Conservation (phyloP, 2,113 vertebrate genomes). For the Anoplopoma fimbria region DNA sequence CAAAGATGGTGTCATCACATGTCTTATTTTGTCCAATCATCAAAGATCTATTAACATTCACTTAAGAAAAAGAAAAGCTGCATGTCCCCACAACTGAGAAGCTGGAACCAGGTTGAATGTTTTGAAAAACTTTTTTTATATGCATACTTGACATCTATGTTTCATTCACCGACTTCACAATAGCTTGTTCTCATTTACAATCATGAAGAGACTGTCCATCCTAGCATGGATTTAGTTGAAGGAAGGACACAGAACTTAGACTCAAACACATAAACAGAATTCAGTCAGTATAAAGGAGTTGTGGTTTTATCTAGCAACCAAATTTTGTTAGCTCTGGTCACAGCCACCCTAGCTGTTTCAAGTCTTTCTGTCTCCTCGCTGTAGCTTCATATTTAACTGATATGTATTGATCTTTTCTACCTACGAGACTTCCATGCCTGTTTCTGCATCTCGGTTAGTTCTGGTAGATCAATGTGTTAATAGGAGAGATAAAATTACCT, state of each 20-base stretch:
- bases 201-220: background rate
- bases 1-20: background rate
- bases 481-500: background rate
- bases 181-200: background rate
- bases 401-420: background rate
- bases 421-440: background rate
- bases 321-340: background rate
- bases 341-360: background rate
- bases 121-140: background rate
- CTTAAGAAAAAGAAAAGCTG: background rate
- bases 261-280: background rate
- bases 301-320: background rate
- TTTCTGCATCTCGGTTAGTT: conserved; percentile 3
- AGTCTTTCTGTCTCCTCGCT: background rate
- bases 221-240: background rate
- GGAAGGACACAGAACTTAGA: background rate
- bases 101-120: background rate
- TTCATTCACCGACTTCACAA: background rate
- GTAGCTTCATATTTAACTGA: background rate
- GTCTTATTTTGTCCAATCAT: background rate
- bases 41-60: background rate
- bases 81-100: background rate
- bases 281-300: too few relatives aligned
- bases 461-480: conserved; percentile 2
- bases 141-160: background rate